Percentiles rank a stretch among this genome's conserved stretches.
Conservation (phyloP, 92 coral and sea anemone species). For the Porites cylindrica region DNA sequence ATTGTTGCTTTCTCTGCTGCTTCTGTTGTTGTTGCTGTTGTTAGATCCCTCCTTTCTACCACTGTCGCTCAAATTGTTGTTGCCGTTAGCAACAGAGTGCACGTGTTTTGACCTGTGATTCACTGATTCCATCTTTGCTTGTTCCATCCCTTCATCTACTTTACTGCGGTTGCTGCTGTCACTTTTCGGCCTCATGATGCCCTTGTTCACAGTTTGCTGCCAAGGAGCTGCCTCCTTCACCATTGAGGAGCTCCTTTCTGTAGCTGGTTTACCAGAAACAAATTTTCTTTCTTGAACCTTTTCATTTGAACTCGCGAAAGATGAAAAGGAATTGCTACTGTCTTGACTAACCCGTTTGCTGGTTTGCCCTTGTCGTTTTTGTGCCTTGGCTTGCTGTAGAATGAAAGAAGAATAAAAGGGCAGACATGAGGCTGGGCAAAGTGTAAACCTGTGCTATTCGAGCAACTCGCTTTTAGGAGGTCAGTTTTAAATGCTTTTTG, state of each 20-base stretch:
- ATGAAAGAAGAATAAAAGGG: background rate
- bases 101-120: background rate
- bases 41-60: background rate
- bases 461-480: too few species aligned
- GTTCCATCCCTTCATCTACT: background rate
- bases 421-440: background rate
- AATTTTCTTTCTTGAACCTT: too few species aligned
- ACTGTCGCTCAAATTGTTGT: background rate
- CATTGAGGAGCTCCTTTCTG: background rate
- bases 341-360: background rate
- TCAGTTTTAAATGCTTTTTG: too few species aligned
- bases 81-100: background rate
- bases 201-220: background rate
- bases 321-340: background rate
- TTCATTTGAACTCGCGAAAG: background rate
- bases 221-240: background rate
- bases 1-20: background rate
- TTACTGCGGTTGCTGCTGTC: background rate
- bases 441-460: too few species aligned
- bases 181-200: too few species aligned
- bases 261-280: background rate
- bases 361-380: slow-evolving; percentile 15
- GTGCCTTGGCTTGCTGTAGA: slow-evolving; percentile 40
- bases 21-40: background rate
- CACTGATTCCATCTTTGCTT: background rate